Conservation (phyloP, 92 coral and sea anemone genomes). For the Umimayanthus kanabou region DNA sequence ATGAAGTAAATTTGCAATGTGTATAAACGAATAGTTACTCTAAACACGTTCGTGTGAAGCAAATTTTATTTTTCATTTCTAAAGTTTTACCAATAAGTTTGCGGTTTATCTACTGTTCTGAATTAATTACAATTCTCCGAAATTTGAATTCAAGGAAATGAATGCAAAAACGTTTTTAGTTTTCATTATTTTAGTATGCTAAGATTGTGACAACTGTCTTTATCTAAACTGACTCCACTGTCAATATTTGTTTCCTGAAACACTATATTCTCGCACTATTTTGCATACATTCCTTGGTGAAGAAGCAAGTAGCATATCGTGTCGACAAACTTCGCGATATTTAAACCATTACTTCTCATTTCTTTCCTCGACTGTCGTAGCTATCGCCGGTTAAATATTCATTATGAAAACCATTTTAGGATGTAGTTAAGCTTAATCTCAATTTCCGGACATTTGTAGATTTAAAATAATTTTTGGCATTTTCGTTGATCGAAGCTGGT, state of each 20-base stretch:
- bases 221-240: slow-evolving; percentile 5
- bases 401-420: background rate
- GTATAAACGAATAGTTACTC: background rate
- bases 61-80: too few species aligned
- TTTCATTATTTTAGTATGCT: background rate
- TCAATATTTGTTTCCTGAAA: slow-evolving; percentile 20
- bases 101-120: too few species aligned
- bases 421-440: background rate
- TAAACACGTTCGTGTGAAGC: background rate
- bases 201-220: background rate
- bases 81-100: too few species aligned
- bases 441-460: background rate
- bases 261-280: background rate
- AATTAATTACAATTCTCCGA: background rate
- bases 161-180: background rate
- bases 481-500: background rate
- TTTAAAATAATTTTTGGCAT: background rate
- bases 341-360: background rate
- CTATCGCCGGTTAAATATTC: background rate
- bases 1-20: background rate
- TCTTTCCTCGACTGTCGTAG: background rate
- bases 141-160: background rate
- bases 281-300: slow-evolving; percentile 43
- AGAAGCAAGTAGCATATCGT: background rate
- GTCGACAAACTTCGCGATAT: background rate